Base-by-base conservation (phyloP, 2,797 vertebrate genomes). In the Heteromormyrus szaboi region DNA sequence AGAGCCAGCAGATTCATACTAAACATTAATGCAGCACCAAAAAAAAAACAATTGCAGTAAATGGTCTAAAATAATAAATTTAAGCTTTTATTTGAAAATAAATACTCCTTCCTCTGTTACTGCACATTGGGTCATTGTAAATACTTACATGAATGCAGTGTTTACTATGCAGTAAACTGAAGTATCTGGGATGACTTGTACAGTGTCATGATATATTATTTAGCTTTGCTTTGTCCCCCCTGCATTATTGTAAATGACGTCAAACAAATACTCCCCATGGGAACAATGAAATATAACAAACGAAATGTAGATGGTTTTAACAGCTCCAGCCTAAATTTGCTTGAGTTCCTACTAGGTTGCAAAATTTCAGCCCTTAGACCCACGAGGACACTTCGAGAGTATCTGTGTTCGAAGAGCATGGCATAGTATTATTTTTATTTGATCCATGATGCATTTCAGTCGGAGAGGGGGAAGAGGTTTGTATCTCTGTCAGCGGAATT, bases 401-500 rank as follows among this genome's bases (percentile, higher is more conserved):
- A 22, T 33, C 81, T 25, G 37, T 79, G 88, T 86, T 54, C 85
- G 90, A 88, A 90, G 90, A 91, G 53, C 19, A 29, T 84, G 33
- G 54, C 92, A 90, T 91, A 90, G 88, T 91, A 72, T 50, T 19
- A 76, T 90, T 91, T 90, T 90, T 65, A 88, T 90, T 89, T 65
- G 37, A 87, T 76, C 88, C 90, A 89, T 89, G 88, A 59, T 59
- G 76, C 89, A 48, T 86, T 90, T 90, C 89, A 48, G 29, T 89
- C 76, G 85, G 87, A 81, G 48, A 89, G 68, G 19, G 29, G 51
- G 81, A 44, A 84, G 56, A 33, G 65, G 68, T 87, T 90, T 90
- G 41, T 65, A 85, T 89, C 90, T 89, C 89, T 68, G 91, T 92
- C 91, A 92, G 91, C 90, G 56, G 89, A 92, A 90, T 92, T 81